These are phyloP conservation scores for Egretta garzetta DNA, from an alignment of 2,113 vertebrate species.

Conservation along the genomic window DNA sequence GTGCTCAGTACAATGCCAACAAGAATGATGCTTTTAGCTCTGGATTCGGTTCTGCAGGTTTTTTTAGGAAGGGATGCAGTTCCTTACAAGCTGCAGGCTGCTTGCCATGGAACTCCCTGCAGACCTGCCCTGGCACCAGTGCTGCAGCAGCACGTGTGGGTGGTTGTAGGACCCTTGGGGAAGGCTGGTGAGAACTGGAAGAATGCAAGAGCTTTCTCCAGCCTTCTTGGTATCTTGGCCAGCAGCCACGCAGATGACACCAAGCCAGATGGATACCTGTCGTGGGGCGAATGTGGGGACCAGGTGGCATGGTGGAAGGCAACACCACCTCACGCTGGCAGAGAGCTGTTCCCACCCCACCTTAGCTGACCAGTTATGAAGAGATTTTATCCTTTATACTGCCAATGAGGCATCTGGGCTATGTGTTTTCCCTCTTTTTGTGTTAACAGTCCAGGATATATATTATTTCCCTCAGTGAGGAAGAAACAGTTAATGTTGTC, in stretches of 20 bases:
- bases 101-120: not conserved
- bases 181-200: not conserved
- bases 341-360: not conserved
- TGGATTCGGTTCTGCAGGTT: not conserved
- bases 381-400: not conserved
- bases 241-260: not conserved
- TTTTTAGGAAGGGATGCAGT: not conserved
- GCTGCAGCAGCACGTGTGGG: rapidly evolving
- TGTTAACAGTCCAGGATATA: not conserved
- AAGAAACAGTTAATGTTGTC: not conserved
- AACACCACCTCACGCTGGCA: not conserved
- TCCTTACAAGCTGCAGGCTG: not conserved
- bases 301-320: not conserved
- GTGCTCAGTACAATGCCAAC: not conserved
- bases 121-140: not conserved
- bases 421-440: not conserved
- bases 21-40: not conserved
- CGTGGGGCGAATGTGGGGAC: not conserved
- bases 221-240: not conserved
- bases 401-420: not conserved
- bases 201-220: not conserved
- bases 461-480: not conserved
- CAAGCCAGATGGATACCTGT: not conserved
- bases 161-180: not conserved
- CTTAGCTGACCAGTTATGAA: not conserved